A percentile compares a stretch with the other conserved stretches of the same genome.
Evolutionary conservation across 2,797 vertebrate species (phyloP).

Genomic region (Anguilla obscura): DNA sequence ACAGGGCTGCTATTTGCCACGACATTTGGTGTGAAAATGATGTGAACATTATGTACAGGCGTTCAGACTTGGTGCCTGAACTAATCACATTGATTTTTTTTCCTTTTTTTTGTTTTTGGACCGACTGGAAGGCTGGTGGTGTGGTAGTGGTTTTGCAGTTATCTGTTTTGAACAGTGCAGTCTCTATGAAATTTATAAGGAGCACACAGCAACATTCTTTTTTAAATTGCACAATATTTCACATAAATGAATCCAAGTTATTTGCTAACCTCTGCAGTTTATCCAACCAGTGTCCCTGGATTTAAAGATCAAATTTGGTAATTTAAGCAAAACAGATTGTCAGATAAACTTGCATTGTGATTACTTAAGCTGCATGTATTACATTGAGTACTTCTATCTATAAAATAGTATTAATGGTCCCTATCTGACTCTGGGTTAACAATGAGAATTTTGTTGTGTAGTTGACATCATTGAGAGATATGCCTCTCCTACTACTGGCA

Average conservation of each 20-base stretch:
- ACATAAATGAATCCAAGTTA: slow-evolving; percentile 63
- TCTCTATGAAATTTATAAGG: slow-evolving; percentile 42
- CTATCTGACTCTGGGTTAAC: too few species aligned
- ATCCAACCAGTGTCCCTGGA: slow-evolving; percentile 55
- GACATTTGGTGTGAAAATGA: slow-evolving; percentile 55
- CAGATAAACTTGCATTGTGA: too few species aligned
- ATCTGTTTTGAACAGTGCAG: slow-evolving; percentile 20
- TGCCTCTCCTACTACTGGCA: too few species aligned
- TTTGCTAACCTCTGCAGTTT: slow-evolving; percentile 71
- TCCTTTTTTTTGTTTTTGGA: slow-evolving; percentile 38
- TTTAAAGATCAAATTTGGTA: not conserved
- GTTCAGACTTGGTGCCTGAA: slow-evolving; percentile 45
- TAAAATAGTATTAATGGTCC: too few species aligned
- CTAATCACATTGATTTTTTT: slow-evolving; percentile 54
- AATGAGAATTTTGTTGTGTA: too few species aligned
- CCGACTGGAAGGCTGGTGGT: not conserved
- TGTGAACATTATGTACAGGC: slow-evolving; percentile 44
- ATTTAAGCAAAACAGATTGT: not conserved
- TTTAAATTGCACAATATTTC: slow-evolving; percentile 54
- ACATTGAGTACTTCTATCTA: too few species aligned
- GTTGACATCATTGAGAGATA: too few species aligned
- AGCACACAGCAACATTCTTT: slow-evolving; percentile 46
- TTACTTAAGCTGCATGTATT: too few species aligned
- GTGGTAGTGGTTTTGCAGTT: not conserved
- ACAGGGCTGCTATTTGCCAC: slow-evolving; percentile 55